phyloP scores from a whole-genome alignment of 2,113 vertebrate genomes.

The Varanus salvator region DNA sequence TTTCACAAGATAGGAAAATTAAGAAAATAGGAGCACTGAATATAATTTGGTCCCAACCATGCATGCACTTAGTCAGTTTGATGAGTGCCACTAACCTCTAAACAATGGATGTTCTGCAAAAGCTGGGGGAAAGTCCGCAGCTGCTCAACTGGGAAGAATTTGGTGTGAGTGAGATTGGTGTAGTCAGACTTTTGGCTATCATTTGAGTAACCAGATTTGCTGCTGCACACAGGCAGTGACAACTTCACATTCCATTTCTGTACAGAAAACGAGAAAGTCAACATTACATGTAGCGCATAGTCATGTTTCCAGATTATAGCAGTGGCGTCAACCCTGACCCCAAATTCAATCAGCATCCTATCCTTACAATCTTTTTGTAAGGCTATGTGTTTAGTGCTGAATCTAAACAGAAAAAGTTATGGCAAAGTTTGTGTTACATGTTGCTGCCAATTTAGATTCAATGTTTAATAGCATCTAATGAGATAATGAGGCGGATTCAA shows the following conservation, averaged over 20 bases:
- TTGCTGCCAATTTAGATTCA: background rate
- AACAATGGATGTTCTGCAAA: conserved; percentile 84
- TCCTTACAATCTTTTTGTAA: background rate
- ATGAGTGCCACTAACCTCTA: conserved; percentile 83
- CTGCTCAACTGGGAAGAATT: conserved; percentile 83
- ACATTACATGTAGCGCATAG: background rate
- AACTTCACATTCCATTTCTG: conserved; percentile 85
- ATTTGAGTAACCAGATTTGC: conserved; percentile 9
- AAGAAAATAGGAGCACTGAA: no score
- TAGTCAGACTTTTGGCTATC: background rate
- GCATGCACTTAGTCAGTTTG: background rate
- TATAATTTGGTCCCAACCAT: background rate
- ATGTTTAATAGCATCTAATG: no score
- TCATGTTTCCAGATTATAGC: background rate
- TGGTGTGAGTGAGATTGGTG: background rate
- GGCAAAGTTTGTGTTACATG: background rate
- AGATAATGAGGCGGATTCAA: background rate
- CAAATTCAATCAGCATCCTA: background rate
- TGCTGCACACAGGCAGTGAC: conserved; percentile 67
- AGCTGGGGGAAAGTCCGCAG: conserved; percentile 86
- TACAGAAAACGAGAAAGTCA: conserved; percentile 24
- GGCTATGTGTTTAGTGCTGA: background rate
- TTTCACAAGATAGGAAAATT: background rate
- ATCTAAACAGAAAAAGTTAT: background rate
- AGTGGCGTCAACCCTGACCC: background rate